phyloP scores from a whole-genome alignment of 2,113 vertebrate species.

The Morone saxatilis region DNA sequence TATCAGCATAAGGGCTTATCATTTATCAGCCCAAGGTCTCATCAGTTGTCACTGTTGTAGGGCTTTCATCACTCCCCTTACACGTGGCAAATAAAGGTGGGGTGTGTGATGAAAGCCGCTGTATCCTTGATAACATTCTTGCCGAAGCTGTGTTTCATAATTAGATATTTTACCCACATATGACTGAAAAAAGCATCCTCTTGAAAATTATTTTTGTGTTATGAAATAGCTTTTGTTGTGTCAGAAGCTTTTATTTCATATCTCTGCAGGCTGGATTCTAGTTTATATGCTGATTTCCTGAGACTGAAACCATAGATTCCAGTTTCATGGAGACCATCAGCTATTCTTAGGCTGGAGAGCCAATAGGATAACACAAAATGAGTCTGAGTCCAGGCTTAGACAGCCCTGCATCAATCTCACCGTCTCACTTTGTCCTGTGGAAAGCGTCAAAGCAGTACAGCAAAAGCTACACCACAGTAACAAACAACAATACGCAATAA shows the following conservation, averaged over 20 bases:
- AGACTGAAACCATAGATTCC: constrained; percentile 25
- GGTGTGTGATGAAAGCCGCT: not conserved
- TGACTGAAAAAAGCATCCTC: not conserved
- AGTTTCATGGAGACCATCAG: constrained; percentile 23
- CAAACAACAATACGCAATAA: constrained; percentile 53
- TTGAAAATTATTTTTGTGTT: not conserved
- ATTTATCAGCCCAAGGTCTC: constrained; percentile 58
- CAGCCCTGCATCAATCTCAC: constrained; percentile 40
- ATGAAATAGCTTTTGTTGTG: constrained; percentile 21
- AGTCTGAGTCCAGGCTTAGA: constrained; percentile 44
- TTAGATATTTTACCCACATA: not conserved
- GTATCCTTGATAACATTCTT: constrained; percentile 12
- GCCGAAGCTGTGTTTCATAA: constrained; percentile 26
- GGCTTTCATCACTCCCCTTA: constrained; percentile 43
- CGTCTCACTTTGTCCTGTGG: constrained; percentile 39
- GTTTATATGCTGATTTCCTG: constrained; percentile 20
- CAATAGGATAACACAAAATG: constrained; percentile 50
- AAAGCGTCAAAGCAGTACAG: constrained; percentile 26
- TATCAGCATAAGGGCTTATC: constrained; percentile 45
- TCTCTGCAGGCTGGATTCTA: not conserved
- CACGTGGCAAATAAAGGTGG: constrained; percentile 31
- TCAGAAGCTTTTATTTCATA: constrained; percentile 22
- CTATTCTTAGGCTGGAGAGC: constrained; percentile 17
- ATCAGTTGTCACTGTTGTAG: constrained; percentile 33
- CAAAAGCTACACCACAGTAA: constrained; percentile 33